Conservation (phyloP, 2,797 vertebrate species). For the Coendou prehensilis region DNA sequence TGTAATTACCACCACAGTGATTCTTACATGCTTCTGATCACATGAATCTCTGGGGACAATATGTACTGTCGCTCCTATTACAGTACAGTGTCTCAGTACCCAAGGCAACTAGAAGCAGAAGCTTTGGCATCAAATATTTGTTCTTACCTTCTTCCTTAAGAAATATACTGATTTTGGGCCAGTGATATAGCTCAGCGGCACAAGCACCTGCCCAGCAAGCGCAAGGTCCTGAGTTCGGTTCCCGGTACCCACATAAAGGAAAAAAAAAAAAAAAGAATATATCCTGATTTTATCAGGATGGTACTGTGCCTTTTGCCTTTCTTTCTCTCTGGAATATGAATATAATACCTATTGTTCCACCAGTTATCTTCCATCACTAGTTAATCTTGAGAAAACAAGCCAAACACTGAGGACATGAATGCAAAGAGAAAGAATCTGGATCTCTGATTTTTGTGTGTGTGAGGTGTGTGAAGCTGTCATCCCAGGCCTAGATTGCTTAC, state of each 20-base stretch:
- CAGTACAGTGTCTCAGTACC: neutral
- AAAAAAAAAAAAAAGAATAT: neutral
- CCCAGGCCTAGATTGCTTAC: neutral
- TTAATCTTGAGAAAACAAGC: conserved; percentile 59
- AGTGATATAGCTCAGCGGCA: too few species aligned
- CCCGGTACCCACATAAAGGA: too few species aligned
- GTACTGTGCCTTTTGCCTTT: neutral
- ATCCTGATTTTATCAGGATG: conserved; percentile 45
- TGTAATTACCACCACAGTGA: conserved; percentile 43
- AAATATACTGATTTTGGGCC: conserved; percentile 39
- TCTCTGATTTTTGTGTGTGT: neutral
- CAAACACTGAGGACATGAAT: neutral
- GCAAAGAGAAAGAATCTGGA: neutral
- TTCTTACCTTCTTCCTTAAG: conserved; percentile 39
- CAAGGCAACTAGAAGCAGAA: conserved; percentile 51
- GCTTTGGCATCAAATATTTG: neutral
- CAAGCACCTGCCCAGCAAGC: too few species aligned
- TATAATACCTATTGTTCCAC: neutral
- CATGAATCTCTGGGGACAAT: neutral
- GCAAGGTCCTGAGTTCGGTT: too few species aligned
- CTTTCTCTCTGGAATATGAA: conserved; percentile 17
- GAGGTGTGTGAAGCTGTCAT: neutral
- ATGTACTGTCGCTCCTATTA: neutral
- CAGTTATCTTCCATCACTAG: neutral
- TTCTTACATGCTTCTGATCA: conserved; percentile 25